Evolutionary conservation across 2,113 vertebrate species (phyloP), one percentile per base, ranked within the genome.

Genomic region (Ophiodon elongatus): DNA sequence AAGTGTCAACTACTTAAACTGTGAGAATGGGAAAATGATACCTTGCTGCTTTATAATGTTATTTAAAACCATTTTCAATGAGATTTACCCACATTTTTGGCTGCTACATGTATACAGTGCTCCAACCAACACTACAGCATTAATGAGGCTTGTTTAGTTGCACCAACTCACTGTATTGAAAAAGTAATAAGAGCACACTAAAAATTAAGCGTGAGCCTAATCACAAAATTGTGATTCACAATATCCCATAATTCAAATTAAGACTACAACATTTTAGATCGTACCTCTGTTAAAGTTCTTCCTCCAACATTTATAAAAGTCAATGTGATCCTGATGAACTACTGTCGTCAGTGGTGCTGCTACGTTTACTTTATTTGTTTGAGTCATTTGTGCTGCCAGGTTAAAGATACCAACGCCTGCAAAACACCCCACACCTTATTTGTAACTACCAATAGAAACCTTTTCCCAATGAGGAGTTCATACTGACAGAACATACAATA

Each of bases 101-200:
- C 82, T 52, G 54, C 68, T 75, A 60, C 27, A 60, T 60, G 57
- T 31, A 11, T 25, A 15, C 59, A 59, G 43, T 4, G 6, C 62
- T 29, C 23, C 50, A 80, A 52, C 52, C 66, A 83, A 73, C 57
- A 73, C 54, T 76, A 29, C 21, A 31, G 41, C 6, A 27, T 76
- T 77, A 84, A 80, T 64, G 57, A 80, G 74, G 69, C 41, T 47
- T 83, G 69, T 84, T 85, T 72, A 60, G 57, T 43, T 84, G 65
- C 67, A 59, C 63, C 29, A 56, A 27, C 27, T 76, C 50, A 64
- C 37, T 74, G 33, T 10, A 29, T 11, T 47, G 50, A 45, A 68
- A 57, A 67, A 59, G 21, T 17, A 47, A 21, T 15, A 19, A 50
- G 11, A 27, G 23, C 2, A 5, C 29, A 39, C 59, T 66, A 8